Evolutionary conservation across 2,797 vertebrate genomes (phyloP).

Genomic region (Sebastes itinus): DNA sequence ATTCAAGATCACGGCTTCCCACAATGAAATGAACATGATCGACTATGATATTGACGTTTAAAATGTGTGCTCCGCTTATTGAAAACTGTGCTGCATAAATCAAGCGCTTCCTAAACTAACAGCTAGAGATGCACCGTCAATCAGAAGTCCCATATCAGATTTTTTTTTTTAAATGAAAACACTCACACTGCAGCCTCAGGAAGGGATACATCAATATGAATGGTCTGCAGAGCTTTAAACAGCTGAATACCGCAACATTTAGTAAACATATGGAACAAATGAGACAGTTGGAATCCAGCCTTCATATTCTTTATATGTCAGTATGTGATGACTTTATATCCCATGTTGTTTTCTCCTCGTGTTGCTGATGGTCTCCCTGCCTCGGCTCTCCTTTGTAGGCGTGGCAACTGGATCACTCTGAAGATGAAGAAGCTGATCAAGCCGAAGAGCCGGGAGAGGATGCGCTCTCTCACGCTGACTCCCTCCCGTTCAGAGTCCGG

Average conservation of each 20-base stretch:
- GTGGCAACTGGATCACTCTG: constrained; percentile 98
- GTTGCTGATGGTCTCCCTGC: neutral
- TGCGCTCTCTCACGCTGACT: constrained; percentile 91
- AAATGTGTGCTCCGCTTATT: neutral
- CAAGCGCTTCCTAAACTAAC: no score
- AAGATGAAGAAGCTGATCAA: constrained; percentile 99
- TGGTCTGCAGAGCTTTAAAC: constrained; percentile 35
- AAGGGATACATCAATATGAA: constrained; percentile 46
- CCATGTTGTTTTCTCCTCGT: neutral
- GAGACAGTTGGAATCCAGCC: neutral
- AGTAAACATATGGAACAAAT: neutral
- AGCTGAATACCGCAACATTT: neutral
- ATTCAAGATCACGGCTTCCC: no score
- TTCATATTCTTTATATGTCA: neutral
- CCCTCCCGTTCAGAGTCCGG: constrained; percentile 93
- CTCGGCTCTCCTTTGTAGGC: constrained; percentile 72
- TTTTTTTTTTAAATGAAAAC: no score
- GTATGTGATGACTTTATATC: neutral
- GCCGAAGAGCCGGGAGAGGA: constrained; percentile 92
- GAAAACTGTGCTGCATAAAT: neutral
- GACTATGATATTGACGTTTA: neutral
- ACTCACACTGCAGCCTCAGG: neutral
- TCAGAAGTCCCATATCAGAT: no score
- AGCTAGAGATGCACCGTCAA: no score
- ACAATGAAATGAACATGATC: neutral